Evolutionary conservation across 1,140 invertebrate genomes (phyloP), one percentile per base, ranked within the genome.

Genomic region (Camponotus floridanus): DNA sequence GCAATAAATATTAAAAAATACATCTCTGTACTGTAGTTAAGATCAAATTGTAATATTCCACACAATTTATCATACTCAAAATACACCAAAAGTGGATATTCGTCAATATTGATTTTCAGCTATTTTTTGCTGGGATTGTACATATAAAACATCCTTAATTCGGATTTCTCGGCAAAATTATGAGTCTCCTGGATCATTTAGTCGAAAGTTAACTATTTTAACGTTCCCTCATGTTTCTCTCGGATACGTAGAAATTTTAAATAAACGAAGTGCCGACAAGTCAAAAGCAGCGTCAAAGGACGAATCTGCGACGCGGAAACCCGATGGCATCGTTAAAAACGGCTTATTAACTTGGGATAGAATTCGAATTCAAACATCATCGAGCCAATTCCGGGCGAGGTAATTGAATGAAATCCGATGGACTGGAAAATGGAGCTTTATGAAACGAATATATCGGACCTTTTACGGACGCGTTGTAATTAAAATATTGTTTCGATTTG

Each of bases 401-500:
- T 83, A 83, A 83, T 83, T 83, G 68, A 83, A 83, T 83, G 79
- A 83, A 83, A 83, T 83, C 68, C 79, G 26, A 83, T 83, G 79
- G 68, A 73, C 39, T 74, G 79, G 68, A 83, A 83, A 83, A 83
- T 83, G 68, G 67, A 71, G 55, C 70, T 83, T 83, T 83, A 83
- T 83, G 68, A 73, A 83, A 83, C 68, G 55, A 36, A 83, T 48
- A 83, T 83, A 48, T 73, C 26, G 55, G 55, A n/a, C n/a, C 55
- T 61, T 83, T 83, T 83, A 61, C 55, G 26, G 18, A 59, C 51
- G 39, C 42, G 68, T 57, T 80, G 78, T 74, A 83, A 83, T 83
- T 83, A 83, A 83, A 83, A 83, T 83, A 83, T 83, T 83, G 79
- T 62, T 83, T 26, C 79, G 31, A 73, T 31, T 39, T 73, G 21